Conservation (phyloP, 2,888 invertebrate species). For the Hirtodrosophila duncani region DNA sequence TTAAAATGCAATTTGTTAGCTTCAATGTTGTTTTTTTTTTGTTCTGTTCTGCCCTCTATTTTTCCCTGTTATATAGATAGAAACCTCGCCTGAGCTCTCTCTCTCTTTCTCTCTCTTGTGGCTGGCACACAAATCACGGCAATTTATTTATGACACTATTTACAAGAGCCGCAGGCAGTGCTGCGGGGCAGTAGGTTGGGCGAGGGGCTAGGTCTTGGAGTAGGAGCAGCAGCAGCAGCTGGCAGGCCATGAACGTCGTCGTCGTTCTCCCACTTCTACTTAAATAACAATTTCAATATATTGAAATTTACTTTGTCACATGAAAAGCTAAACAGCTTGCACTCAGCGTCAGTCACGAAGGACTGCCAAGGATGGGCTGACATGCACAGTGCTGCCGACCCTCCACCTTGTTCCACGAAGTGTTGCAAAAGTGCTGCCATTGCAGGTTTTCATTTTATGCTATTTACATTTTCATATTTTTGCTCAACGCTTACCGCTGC, state of each 20-base stretch:
- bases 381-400: too few species aligned
- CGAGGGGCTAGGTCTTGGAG: neutral
- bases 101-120: conserved; percentile 16
- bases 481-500: conserved; percentile 43
- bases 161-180: conserved; percentile 36
- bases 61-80: neutral
- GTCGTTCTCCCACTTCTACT: conserved; percentile 57
- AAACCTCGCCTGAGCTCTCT: neutral
- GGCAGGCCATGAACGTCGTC: conserved; percentile 22
- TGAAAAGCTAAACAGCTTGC: conserved; percentile 69
- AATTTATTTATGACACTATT: conserved; percentile 72
- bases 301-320: conserved; percentile 73
- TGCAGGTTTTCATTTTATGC: conserved; percentile 69
- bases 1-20: conserved; percentile 60
- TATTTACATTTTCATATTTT: conserved; percentile 69
- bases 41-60: neutral
- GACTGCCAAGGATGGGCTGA: conserved; percentile 16
- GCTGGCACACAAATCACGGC: conserved; percentile 60
- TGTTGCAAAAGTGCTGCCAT: conserved; percentile 64
- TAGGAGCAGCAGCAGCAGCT: conserved; percentile 38
- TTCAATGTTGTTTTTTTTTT: conserved; percentile 31
- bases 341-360: conserved; percentile 61
- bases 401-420: conserved; percentile 26
- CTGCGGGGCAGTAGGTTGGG: conserved; percentile 4
- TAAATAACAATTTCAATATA: conserved; percentile 73